Conservation (phyloP, 2,113 vertebrate species). For the Micronisus gabar region DNA sequence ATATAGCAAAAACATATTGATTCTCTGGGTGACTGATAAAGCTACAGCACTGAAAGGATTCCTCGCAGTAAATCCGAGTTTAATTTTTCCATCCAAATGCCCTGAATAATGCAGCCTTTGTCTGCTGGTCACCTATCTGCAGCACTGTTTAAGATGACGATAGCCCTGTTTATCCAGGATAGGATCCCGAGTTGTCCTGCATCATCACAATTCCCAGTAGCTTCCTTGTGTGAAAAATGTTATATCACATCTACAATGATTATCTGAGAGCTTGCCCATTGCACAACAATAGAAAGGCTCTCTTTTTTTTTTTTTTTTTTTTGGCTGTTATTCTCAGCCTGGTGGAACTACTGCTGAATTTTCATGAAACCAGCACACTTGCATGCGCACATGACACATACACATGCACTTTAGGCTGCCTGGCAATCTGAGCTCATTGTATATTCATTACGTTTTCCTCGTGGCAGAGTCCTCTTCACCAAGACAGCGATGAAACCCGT, state of each 20-base stretch:
- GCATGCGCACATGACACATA: not conserved
- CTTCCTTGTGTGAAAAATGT: not conserved
- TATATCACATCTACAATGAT: slow-evolving; percentile 11
- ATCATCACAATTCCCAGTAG: not conserved
- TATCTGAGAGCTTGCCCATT: slow-evolving; percentile 54
- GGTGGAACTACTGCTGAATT: slow-evolving; percentile 57
- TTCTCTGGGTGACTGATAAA: slow-evolving; percentile 44
- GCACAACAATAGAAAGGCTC: slow-evolving; percentile 1
- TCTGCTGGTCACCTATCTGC: slow-evolving; percentile 1
- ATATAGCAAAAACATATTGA: slow-evolving; percentile 47
- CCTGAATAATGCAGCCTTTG: slow-evolving; percentile 4
- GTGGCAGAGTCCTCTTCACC: not conserved
- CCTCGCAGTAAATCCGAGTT: slow-evolving; percentile 25
- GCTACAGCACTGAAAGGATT: slow-evolving; percentile 15
- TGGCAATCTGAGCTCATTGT: not conserved
- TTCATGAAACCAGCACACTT: not conserved
- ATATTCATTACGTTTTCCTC: slow-evolving; percentile 18
- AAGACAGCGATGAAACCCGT: not conserved
- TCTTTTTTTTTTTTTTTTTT: not conserved
- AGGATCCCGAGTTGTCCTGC: not conserved
- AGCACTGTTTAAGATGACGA: slow-evolving; percentile 13
- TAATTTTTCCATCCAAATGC: slow-evolving; percentile 55
- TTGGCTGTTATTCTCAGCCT: not conserved
- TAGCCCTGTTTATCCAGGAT: not conserved
- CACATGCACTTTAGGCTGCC: not conserved